A percentile compares a stretch with the other conserved stretches of the same genome.
Evolutionary conservation across 1,140 invertebrate species (phyloP).

Genomic region (Araneus ventricosus): DNA sequence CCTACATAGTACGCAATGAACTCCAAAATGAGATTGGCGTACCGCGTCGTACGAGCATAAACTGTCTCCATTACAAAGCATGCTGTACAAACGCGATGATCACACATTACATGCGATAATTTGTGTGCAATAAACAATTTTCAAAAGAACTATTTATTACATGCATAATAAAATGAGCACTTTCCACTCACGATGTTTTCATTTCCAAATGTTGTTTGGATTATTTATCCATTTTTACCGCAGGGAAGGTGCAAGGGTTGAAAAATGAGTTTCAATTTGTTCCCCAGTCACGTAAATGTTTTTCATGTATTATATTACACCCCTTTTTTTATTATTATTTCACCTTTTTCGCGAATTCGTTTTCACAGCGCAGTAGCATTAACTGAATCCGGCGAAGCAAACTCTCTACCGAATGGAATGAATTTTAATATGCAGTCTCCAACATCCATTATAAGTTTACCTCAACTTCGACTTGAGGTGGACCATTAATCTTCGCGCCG

Average conservation of each 20-base stretch:
- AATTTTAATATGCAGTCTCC: neutral
- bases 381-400: constrained; percentile 4
- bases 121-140: no score
- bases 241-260: neutral
- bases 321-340: neutral
- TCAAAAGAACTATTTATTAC: no score
- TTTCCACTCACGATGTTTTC: no score
- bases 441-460: constrained; percentile 21
- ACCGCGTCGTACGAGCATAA: no score
- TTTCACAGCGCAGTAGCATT: neutral
- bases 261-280: neutral
- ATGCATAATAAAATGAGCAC: no score
- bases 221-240: neutral
- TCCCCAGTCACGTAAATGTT: neutral
- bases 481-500: neutral
- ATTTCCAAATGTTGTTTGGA: neutral
- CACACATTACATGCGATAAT: no score
- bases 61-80: no score
- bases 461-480: neutral
- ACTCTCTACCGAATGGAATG: neutral
- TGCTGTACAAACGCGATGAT: no score
- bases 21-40: no score
- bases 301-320: no score
- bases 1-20: no score
- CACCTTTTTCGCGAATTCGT: neutral